Evolutionary conservation across 2,113 vertebrate genomes (phyloP).

Genomic region (Gila orcuttii): DNA sequence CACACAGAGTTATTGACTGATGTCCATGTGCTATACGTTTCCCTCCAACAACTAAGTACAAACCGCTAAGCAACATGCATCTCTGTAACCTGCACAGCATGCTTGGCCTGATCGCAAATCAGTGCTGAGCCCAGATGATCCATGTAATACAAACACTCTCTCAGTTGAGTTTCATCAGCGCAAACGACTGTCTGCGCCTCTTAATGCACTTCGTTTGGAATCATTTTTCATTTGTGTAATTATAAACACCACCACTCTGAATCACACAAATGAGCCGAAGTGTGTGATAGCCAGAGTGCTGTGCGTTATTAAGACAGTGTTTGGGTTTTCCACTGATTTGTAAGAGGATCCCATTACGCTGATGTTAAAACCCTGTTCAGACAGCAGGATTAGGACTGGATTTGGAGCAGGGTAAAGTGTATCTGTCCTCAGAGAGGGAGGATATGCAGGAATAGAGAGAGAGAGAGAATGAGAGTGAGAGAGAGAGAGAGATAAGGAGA

Average conservation of each 20-base stretch:
- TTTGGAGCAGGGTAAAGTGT: conserved; percentile 50
- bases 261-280: neutral
- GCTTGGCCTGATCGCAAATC: conserved; percentile 17
- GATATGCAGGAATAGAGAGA: conserved; percentile 12
- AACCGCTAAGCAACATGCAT: neutral
- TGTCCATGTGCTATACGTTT: neutral
- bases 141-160: conserved; percentile 17
- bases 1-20: neutral
- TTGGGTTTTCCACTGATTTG: conserved; percentile 1
- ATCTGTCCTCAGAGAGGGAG: conserved; percentile 10
- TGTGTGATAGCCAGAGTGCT: neutral
- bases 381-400: conserved; percentile 65
- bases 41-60: conserved; percentile 10
- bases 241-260: neutral
- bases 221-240: conserved; percentile 27
- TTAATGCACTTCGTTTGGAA: neutral
- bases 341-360: neutral
- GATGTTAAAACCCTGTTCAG: conserved; percentile 15
- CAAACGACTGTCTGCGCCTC: neutral
- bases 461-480: neutral
- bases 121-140: conserved; percentile 5
- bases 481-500: conserved; percentile 6
- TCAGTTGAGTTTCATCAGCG: neutral
- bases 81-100: conserved; percentile 6
- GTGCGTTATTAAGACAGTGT: conserved; percentile 1